Conservation (phyloP, 1,140 invertebrate species). For the Venturia canescens region DNA sequence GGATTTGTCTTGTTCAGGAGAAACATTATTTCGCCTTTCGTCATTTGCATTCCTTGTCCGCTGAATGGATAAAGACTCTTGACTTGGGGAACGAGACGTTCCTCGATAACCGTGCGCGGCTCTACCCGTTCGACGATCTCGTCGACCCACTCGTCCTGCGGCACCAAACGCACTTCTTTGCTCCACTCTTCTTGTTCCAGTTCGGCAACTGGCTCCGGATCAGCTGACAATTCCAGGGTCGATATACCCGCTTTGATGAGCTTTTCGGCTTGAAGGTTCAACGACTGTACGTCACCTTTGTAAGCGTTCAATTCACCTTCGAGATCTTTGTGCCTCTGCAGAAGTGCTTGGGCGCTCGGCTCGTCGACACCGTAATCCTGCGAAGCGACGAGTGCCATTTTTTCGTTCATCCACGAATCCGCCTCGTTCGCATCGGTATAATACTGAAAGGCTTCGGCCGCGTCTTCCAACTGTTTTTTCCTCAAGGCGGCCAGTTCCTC, state of each 20-base stretch:
- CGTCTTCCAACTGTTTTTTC: slow-evolving; percentile 93
- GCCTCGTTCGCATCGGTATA: slow-evolving; percentile 98
- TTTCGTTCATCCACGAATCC: slow-evolving; percentile 98
- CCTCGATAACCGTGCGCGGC: slow-evolving; percentile 89
- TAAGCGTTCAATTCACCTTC: slow-evolving; percentile 96
- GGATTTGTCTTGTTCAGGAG: slow-evolving; percentile 96
- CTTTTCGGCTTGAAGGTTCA: slow-evolving; percentile 91
- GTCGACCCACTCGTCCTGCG: slow-evolving; percentile 94
- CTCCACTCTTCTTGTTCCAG: slow-evolving; percentile 86
- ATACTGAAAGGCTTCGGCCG: slow-evolving; percentile 95
- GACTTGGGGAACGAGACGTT: slow-evolving; percentile 92
- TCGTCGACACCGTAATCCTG: slow-evolving; percentile 94
- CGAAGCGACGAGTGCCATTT: slow-evolving; percentile 91
- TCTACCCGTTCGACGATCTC: slow-evolving; percentile 91
- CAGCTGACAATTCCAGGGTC: slow-evolving; percentile 83
- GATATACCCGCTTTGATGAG: slow-evolving; percentile 88
- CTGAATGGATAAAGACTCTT: slow-evolving; percentile 92
- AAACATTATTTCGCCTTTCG: slow-evolving; percentile 93
- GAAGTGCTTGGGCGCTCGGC: slow-evolving; percentile 89
- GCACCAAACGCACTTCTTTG: slow-evolving; percentile 87
- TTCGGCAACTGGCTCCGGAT: slow-evolving; percentile 81
- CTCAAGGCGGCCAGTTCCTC: slow-evolving; percentile 89
- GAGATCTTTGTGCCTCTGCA: slow-evolving; percentile 91
- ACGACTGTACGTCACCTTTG: slow-evolving; percentile 89
- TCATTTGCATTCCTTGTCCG: slow-evolving; percentile 95